phyloP scores from a whole-genome alignment of 2,888 invertebrate species.

The Tortricodes alternella region DNA sequence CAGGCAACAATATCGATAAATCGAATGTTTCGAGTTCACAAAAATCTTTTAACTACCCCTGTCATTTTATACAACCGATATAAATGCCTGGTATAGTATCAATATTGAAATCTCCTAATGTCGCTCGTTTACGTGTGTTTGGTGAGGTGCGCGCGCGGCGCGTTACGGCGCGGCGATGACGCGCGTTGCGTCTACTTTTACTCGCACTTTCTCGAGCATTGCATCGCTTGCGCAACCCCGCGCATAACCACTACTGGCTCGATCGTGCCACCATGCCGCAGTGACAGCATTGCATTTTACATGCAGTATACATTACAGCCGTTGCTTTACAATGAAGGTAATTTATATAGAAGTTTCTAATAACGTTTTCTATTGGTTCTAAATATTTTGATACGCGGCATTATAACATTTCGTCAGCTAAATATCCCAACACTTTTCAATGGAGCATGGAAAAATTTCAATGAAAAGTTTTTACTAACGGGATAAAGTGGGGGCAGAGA shows the following conservation, averaged over 20 bases:
- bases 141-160: slow-evolving; percentile 47
- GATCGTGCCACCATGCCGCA: slow-evolving; percentile 44
- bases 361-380: too few species aligned
- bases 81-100: too few species aligned
- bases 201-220: slow-evolving; percentile 75
- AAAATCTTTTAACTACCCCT: too few species aligned
- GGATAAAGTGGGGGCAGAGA: slow-evolving; percentile 52
- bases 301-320: not conserved
- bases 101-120: not conserved
- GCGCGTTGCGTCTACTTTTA: slow-evolving; percentile 82
- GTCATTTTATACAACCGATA: too few species aligned
- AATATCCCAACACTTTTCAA: slow-evolving; percentile 41
- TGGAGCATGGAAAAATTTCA: slow-evolving; percentile 68
- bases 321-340: too few species aligned
- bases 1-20: too few species aligned
- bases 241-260: slow-evolving; percentile 66
- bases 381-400: not conserved
- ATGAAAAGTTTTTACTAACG: slow-evolving; percentile 77
- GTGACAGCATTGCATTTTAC: slow-evolving; percentile 56
- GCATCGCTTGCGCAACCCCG: slow-evolving; percentile 72
- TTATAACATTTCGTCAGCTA: not conserved
- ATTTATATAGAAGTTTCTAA: too few species aligned
- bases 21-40: too few species aligned
- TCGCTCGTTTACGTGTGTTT: not conserved
- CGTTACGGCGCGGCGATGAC: slow-evolving; percentile 59